phyloP scores from a whole-genome alignment of 1,140 invertebrate genomes.

The Hydropsyche tenuis region DNA sequence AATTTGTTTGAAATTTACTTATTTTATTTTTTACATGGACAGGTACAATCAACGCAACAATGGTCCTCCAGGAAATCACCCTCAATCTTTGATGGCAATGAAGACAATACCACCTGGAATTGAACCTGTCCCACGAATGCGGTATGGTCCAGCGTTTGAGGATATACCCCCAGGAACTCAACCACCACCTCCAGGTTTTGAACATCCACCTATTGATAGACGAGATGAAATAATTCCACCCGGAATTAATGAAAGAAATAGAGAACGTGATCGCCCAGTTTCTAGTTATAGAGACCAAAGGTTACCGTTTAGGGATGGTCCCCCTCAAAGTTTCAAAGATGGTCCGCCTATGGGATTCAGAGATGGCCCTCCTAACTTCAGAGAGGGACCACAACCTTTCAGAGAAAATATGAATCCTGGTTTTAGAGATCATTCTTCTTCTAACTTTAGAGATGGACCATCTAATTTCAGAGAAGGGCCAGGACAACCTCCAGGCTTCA shows the following conservation, averaged over 20 bases:
- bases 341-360: constrained; percentile 49
- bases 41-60: constrained; percentile 57
- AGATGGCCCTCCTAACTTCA: constrained; percentile 54
- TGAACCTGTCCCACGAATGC: constrained; percentile 52
- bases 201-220: constrained; percentile 60
- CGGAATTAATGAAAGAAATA: constrained; percentile 52
- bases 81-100: constrained; percentile 48
- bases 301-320: constrained; percentile 47
- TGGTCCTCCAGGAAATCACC: constrained; percentile 31
- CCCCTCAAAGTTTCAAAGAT: constrained; percentile 55
- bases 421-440: constrained; percentile 54
- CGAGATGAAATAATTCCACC: constrained; percentile 54
- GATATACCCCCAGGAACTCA: constrained; percentile 61
- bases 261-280: constrained; percentile 55
- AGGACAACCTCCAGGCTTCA: constrained; percentile 50
- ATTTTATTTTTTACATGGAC: constrained; percentile 51
- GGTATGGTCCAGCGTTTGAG: constrained; percentile 58
- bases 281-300: constrained; percentile 56
- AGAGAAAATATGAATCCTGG: constrained; percentile 52
- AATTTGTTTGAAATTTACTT: neutral
- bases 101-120: constrained; percentile 54
- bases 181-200: constrained; percentile 63
- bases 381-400: constrained; percentile 54
- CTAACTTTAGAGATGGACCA: constrained; percentile 55
- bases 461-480: constrained; percentile 56